Percentiles rank a stretch among this genome's conserved stretches.
Conservation (phyloP, 2,113 vertebrate genomes). For the Tyto alba region DNA sequence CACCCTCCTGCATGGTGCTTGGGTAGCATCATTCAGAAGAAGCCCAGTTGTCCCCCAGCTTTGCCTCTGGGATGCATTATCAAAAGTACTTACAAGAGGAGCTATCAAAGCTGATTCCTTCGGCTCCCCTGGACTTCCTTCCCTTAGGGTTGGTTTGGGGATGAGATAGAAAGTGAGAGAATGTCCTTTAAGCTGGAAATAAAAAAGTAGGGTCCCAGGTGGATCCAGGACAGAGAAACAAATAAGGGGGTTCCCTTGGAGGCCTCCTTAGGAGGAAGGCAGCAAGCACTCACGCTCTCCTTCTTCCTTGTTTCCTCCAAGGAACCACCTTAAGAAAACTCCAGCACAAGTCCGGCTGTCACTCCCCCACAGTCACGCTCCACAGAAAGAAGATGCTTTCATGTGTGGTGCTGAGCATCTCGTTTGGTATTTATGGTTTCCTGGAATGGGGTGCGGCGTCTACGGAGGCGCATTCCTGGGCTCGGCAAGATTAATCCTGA, state of each 20-base stretch:
- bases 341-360: neutral
- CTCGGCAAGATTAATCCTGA: conserved; percentile 37
- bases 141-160: neutral
- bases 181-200: neutral
- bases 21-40: neutral
- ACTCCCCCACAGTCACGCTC: neutral
- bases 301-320: neutral
- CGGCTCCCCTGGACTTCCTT: neutral
- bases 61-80: neutral
- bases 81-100: neutral
- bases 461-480: conserved; percentile 14
- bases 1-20: neutral
- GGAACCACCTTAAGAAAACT: conserved; percentile 11
- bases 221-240: neutral
- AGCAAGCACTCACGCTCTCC: neutral
- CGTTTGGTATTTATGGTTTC: neutral
- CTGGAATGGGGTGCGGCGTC: conserved; percentile 41
- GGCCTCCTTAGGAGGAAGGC: neutral
- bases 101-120: neutral
- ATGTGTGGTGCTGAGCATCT: neutral
- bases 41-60: neutral
- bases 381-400: conserved; percentile 9
- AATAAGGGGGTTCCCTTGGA: neutral
- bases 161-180: neutral
- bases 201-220: neutral